Percentiles rank a stretch among this genome's conserved stretches.
These are phyloP conservation scores for Lucilia cuprina DNA, from an alignment of 1,140 invertebrate genomes.

Conservation along the genomic window DNA sequence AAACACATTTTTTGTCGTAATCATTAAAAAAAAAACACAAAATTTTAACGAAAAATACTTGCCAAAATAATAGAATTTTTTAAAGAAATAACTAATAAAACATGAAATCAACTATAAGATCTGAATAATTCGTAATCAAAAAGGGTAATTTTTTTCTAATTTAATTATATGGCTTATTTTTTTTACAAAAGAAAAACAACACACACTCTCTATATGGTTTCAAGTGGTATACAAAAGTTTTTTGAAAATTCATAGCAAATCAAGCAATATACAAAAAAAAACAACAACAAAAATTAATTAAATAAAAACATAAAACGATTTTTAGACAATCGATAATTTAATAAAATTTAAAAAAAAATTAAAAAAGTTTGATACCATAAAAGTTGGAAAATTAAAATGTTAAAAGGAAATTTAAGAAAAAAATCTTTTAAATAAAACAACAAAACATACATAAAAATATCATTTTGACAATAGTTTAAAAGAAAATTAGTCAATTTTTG, in stretches of 20 bases:
- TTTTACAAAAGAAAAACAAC: background rate
- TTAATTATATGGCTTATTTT: slow-evolving; percentile 23
- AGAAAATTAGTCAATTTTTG: background rate
- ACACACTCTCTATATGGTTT: slow-evolving; percentile 22
- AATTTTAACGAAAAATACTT: background rate
- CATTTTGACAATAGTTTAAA: slow-evolving; percentile 36
- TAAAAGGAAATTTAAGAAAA: too few relatives aligned
- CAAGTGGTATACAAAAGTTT: slow-evolving; percentile 23
- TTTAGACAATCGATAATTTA: background rate
- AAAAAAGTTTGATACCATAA: too few relatives aligned
- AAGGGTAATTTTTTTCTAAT: slow-evolving; percentile 34
- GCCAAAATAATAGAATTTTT: background rate
- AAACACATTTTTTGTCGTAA: too few relatives aligned
- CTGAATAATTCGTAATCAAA: slow-evolving; percentile 33
- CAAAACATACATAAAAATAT: slow-evolving; percentile 1
- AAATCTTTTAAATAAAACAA: background rate
- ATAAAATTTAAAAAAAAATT: too few relatives aligned
- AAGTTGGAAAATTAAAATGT: too few relatives aligned
- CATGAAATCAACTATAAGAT: slow-evolving; percentile 24
- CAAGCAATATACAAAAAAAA: background rate
- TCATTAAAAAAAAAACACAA: background rate
- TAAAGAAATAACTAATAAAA: background rate
- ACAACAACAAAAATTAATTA: too few relatives aligned
- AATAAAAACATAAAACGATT: too few relatives aligned
- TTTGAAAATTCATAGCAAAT: background rate